phyloP scores from a whole-genome alignment of 2,888 invertebrate species.

The Cordilura impudica region DNA sequence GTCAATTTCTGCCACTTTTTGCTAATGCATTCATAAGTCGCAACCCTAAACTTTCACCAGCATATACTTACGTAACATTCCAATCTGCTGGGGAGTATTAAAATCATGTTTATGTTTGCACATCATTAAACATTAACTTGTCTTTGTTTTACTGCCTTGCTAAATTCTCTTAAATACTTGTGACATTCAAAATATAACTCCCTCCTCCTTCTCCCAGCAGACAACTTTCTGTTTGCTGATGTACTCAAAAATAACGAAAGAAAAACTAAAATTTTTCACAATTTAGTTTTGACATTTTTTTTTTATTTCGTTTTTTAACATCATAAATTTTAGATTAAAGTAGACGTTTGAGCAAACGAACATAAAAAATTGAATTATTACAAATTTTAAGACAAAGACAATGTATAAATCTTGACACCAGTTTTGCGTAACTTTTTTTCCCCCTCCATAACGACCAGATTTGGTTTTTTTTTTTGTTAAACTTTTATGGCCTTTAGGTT shows the following conservation, averaged over 20 bases:
- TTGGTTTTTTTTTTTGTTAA: background rate
- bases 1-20: too few species aligned
- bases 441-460: background rate
- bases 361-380: constrained; percentile 54
- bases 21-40: too few species aligned
- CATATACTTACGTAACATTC: background rate
- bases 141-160: constrained; percentile 16
- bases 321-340: constrained; percentile 51
- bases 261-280: constrained; percentile 27
- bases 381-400: constrained; percentile 37
- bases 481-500: background rate
- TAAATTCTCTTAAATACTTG: constrained; percentile 41
- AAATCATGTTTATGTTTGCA: constrained; percentile 30
- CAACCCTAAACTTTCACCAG: too few species aligned
- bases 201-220: background rate
- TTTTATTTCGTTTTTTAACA: constrained; percentile 4
- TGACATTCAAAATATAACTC: constrained; percentile 37
- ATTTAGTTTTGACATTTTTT: constrained; percentile 9
- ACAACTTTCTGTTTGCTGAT: constrained; percentile 25
- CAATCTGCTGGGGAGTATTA: background rate
- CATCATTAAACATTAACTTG: constrained; percentile 47
- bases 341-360: constrained; percentile 30
- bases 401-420: constrained; percentile 52
- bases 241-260: constrained; percentile 11
- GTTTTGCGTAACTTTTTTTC: constrained; percentile 38